Base-by-base conservation (phyloP, 2,797 vertebrate species). In the Gastrophryne carolinensis region DNA sequence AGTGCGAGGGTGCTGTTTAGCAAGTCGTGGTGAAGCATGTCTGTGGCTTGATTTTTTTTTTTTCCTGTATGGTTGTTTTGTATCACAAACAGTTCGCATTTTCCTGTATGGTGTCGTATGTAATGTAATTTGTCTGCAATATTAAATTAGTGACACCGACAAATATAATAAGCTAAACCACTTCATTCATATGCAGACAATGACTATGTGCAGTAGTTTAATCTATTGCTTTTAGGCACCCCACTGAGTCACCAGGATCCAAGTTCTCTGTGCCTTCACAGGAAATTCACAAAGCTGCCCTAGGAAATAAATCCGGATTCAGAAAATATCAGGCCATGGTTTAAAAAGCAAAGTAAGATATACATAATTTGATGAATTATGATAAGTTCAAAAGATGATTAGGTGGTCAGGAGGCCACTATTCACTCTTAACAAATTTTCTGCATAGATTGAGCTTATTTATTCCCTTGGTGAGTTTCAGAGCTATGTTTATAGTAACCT, bases 221-320 rank as follows among this genome's bases (percentile, higher is more conserved):
- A 75, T 75, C 64, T 75, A 68, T 67, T 68, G 44, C 54, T 44
- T 73, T 39, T 56, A 39, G 53, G 35, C 71, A 23, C 41, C 71
- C 63, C 56, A 68, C 64, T 61, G 73, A 61, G 54, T 50, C 41
- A 61, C 35, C 24, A 60, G 56, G 68, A 53, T 35, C 41, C 23
- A 23, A 67, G 64, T 60, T 53, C 73, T 75, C 64, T 37, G 47
- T 53, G 61, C 68, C 73, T 68, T 64, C 64, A 54, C 73, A 62
- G 73, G 73, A 44, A 41, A 67, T 21, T 47, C n/a, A 37, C 53
- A 75, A 60, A 66, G 72, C 72, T 66, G 62, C 52, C 72, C 26
- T 58, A 21, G 19, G 35, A 66, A 66, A 23, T 58, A 52, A 67
- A 53, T 49, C 58, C 1, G n/a, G 72, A 75, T 75, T 75, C 58